Evolutionary conservation across 2,888 invertebrate species (phyloP).

Genomic region (Cacoxenus indagator): DNA sequence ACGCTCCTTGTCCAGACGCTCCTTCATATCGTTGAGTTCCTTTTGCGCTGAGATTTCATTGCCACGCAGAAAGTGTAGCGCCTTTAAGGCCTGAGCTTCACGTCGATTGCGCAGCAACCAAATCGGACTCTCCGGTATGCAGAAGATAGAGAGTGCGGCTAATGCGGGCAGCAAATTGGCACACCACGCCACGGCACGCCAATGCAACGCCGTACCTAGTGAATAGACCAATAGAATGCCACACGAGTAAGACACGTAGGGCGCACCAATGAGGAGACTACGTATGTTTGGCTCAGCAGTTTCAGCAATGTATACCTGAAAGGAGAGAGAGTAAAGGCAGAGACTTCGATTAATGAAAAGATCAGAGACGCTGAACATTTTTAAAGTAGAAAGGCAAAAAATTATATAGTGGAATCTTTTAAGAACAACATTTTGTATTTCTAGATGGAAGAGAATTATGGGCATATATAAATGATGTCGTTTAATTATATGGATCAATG

Average conservation of each 20-base stretch:
- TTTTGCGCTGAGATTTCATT: slow-evolving; percentile 74
- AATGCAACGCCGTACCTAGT: slow-evolving; percentile 78
- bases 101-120: slow-evolving; percentile 79
- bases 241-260: slow-evolving; percentile 81
- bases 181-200: slow-evolving; percentile 79
- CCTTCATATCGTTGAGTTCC: slow-evolving; percentile 76
- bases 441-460: too few species aligned
- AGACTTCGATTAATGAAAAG: too few species aligned
- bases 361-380: too few species aligned
- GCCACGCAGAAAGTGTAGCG: slow-evolving; percentile 76
- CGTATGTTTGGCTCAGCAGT: slow-evolving; percentile 81
- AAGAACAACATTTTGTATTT: too few species aligned
- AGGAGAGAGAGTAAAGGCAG: too few species aligned
- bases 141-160: slow-evolving; percentile 75
- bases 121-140: slow-evolving; percentile 81
- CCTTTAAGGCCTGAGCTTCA: slow-evolving; percentile 72
- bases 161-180: slow-evolving; percentile 75
- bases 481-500: too few species aligned
- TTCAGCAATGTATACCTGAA: slow-evolving; percentile 82
- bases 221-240: slow-evolving; percentile 83
- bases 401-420: background rate
- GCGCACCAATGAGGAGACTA: slow-evolving; percentile 79
- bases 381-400: too few species aligned
- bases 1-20: slow-evolving; percentile 75
- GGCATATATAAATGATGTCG: too few species aligned